A percentile compares a stretch with the other conserved stretches of the same genome.
Conservation (phyloP, 2,888 invertebrate genomes). For the Laspeyria flexula region DNA sequence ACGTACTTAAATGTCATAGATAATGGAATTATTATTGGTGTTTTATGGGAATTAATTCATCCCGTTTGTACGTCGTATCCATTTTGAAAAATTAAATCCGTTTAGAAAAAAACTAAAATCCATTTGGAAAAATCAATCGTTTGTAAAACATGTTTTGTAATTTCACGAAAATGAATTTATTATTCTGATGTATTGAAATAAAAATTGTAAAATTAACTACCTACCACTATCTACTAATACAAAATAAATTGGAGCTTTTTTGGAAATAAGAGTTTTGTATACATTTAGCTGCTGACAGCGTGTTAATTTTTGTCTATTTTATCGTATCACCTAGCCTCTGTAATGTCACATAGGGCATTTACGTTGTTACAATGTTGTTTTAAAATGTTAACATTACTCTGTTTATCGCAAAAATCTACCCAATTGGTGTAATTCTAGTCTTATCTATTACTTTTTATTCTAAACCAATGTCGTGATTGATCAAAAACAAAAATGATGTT, state of each 20-base stretch:
- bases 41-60: conserved; percentile 58
- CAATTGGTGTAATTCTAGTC: conserved; percentile 83
- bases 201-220: no score
- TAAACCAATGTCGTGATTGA: conserved; percentile 47
- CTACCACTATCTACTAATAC: not conserved
- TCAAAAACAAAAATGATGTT: conserved; percentile 27
- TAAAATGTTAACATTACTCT: conserved; percentile 36
- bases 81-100: conserved; percentile 59
- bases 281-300: conserved; percentile 62
- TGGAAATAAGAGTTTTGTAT: not conserved
- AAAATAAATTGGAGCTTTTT: not conserved
- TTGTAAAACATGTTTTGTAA: conserved; percentile 8
- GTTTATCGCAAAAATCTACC: conserved; percentile 43
- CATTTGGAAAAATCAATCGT: conserved; percentile 9
- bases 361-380: conserved; percentile 65
- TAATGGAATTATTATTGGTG: conserved; percentile 74
- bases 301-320: conserved; percentile 66
- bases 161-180: conserved; percentile 8
- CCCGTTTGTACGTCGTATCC: conserved; percentile 69
- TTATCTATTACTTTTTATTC: conserved; percentile 61
- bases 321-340: conserved; percentile 69
- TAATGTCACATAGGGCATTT: conserved; percentile 78
- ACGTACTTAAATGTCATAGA: conserved; percentile 77
- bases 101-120: conserved; percentile 24
- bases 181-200: not conserved